phyloP scores from a whole-genome alignment of 2,113 vertebrate genomes.

The Fulmarus glacialis region DNA sequence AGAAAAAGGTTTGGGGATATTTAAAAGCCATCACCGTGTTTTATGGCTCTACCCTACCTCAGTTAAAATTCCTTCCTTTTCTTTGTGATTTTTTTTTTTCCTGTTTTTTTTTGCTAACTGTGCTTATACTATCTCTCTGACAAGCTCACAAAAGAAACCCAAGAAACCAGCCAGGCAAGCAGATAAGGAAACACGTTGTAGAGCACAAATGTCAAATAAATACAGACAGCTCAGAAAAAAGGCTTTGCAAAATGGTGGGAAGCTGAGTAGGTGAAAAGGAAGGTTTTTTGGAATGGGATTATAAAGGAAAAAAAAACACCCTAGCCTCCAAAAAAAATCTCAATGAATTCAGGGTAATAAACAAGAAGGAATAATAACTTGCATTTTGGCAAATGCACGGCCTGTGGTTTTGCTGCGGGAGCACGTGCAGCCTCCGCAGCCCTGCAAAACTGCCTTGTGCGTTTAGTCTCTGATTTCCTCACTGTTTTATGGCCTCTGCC shows the following conservation, averaged over 20 bases:
- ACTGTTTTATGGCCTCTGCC: background rate
- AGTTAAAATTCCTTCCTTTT: background rate
- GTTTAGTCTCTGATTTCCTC: background rate
- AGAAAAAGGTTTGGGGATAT: background rate
- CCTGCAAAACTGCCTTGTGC: background rate
- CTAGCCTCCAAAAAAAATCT: background rate
- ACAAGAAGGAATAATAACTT: background rate
- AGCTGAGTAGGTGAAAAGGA: background rate
- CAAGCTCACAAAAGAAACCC: background rate
- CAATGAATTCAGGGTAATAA: background rate
- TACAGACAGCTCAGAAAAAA: background rate
- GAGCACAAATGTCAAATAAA: background rate
- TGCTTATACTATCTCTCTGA: background rate
- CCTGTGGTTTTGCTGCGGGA: background rate
- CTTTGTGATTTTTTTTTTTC: too few relatives aligned
- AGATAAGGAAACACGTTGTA: background rate
- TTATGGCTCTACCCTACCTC: background rate
- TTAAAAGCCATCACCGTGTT: background rate
- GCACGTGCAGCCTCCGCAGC: background rate
- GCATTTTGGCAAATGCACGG: background rate
- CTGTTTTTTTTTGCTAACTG: background rate
- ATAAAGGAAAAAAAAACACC: background rate
- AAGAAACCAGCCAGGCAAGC: background rate
- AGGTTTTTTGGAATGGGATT: background rate
- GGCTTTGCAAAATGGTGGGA: background rate